Percentiles rank a stretch among this genome's conserved stretches.
Conservation (phyloP, 2,888 invertebrate species). For the Aspidapion aeneum region DNA sequence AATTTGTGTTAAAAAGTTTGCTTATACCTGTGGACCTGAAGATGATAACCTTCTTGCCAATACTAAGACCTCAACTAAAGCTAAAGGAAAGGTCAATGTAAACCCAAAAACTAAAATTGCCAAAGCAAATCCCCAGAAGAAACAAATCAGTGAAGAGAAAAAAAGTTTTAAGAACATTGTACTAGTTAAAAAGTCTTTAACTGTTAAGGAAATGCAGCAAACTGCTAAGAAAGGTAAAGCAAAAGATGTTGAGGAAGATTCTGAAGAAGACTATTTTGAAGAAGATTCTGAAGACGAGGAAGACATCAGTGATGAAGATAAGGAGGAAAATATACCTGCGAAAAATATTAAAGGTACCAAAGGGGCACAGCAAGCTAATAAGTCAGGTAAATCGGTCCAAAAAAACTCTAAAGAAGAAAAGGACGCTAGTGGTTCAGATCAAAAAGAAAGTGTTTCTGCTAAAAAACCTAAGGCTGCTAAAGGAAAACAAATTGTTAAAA, state of each 20-base stretch:
- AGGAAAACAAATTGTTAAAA: too few relatives aligned
- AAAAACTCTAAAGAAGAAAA: too few relatives aligned
- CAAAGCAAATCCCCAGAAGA: constrained; percentile 3
- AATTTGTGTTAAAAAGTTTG: constrained; percentile 28
- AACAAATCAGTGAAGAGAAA: constrained; percentile 7
- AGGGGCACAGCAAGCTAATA: too few relatives aligned
- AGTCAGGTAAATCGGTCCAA: too few relatives aligned
- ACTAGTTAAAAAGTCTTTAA: not conserved
- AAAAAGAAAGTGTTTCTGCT: too few relatives aligned
- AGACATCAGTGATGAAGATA: not conserved
- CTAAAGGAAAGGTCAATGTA: not conserved
- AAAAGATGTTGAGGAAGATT: constrained; percentile 1
- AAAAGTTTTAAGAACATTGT: not conserved
- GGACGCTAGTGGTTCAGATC: too few relatives aligned
- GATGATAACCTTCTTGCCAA: not conserved
- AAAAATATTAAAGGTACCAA: too few relatives aligned
- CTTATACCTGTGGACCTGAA: constrained; percentile 28
- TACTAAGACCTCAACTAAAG: constrained; percentile 1
- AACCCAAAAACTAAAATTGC: not conserved
- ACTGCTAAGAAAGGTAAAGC: constrained; percentile 3
- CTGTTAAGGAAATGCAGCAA: constrained; percentile 2
- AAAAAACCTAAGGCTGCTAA: too few relatives aligned
- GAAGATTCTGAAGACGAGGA: too few relatives aligned
- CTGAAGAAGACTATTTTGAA: not conserved
- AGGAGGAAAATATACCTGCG: constrained; percentile 5